These are phyloP conservation scores for Eonycteris spelaea DNA, from an alignment of 2,113 vertebrate species.

Conservation along the genomic window DNA sequence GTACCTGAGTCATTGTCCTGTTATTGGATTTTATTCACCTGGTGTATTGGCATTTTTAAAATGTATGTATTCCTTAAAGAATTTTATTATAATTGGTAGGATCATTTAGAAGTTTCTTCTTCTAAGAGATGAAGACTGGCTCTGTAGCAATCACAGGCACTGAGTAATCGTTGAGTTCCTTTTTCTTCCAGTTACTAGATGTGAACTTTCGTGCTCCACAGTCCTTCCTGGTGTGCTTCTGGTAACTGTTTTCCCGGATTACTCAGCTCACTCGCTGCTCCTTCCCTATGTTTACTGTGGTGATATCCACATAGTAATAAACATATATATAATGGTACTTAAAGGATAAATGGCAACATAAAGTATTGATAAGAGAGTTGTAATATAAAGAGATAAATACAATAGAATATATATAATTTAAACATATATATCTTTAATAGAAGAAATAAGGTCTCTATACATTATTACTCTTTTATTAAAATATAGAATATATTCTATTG, in stretches of 20 bases:
- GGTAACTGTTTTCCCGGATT: not conserved
- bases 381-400: no score
- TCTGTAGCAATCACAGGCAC: not conserved
- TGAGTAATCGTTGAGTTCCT: not conserved
- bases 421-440: not conserved
- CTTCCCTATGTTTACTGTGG: not conserved
- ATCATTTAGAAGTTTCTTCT: not conserved
- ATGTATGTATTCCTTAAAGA: not conserved
- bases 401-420: not conserved
- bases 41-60: not conserved
- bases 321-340: not conserved
- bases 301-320: not conserved
- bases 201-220: not conserved
- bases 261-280: not conserved
- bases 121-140: not conserved
- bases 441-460: not conserved
- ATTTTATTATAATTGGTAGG: not conserved
- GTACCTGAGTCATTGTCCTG: not conserved
- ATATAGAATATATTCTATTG: not conserved
- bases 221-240: not conserved
- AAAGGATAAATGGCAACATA: no score
- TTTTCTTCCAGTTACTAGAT: not conserved
- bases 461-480: constrained; percentile 4
- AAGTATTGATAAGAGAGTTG: no score
- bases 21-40: not conserved